phyloP scores from a whole-genome alignment of 1,140 invertebrate genomes.

The Mylabris phalerata region DNA sequence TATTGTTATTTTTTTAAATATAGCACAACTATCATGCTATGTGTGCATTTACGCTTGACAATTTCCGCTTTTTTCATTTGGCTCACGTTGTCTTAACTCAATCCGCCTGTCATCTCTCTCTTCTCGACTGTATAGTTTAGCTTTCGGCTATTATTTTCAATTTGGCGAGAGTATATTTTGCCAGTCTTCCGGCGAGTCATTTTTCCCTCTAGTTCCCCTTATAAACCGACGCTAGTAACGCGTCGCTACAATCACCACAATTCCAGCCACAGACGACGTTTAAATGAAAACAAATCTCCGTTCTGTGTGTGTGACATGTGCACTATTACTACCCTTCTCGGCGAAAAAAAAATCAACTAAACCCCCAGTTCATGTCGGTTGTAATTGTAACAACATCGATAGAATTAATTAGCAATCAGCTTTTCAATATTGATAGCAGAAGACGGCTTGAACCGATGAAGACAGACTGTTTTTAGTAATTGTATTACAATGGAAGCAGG shows the following conservation, averaged over 20 bases:
- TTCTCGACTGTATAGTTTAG: constrained; percentile 5
- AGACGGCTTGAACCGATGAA: not conserved
- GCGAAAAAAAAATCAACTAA: not conserved
- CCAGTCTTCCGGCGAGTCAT: constrained; percentile 18
- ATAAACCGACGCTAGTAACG: not conserved
- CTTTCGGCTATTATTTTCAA: constrained; percentile 28
- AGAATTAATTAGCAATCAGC: too few species aligned
- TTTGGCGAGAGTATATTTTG: constrained; percentile 22
- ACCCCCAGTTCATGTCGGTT: too few species aligned
- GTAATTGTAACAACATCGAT: too few species aligned
- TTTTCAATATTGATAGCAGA: too few species aligned
- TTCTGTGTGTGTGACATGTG: constrained; percentile 4
- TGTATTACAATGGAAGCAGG: constrained; percentile 2
- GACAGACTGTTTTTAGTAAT: constrained; percentile 10
- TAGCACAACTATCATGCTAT: too few species aligned
- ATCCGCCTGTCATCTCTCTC: constrained; percentile 20
- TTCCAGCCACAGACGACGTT: not conserved
- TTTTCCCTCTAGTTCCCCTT: not conserved
- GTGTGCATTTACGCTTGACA: too few species aligned
- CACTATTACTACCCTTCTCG: not conserved
- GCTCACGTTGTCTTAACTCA: constrained; percentile 28
- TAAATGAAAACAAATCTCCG: constrained; percentile 17
- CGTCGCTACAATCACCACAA: not conserved
- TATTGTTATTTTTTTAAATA: too few species aligned
- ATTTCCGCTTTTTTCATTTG: constrained; percentile 12